Evolutionary conservation across 2,888 invertebrate species (phyloP).

Genomic region (Mechanitis mazaeus): DNA sequence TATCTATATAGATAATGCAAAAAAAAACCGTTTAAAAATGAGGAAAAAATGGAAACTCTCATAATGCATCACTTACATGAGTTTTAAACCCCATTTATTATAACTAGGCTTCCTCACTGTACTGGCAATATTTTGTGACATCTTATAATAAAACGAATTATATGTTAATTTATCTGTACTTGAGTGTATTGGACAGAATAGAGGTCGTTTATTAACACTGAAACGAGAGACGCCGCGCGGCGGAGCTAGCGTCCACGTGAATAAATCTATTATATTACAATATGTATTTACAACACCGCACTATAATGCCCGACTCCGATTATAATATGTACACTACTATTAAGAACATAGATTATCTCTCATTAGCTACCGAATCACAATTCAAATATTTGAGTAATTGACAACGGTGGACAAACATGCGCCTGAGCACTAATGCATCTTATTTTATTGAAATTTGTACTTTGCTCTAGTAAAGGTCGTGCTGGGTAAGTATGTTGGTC

Average conservation of each 20-base stretch:
- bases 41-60: slow-evolving; percentile 32
- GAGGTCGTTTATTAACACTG: slow-evolving; percentile 56
- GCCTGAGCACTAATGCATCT: slow-evolving; percentile 70
- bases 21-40: slow-evolving; percentile 56
- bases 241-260: slow-evolving; percentile 40
- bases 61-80: slow-evolving; percentile 53
- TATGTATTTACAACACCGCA: slow-evolving; percentile 68
- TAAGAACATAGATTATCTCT: slow-evolving; percentile 70
- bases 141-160: slow-evolving; percentile 58
- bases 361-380: slow-evolving; percentile 77
- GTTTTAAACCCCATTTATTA: slow-evolving; percentile 60
- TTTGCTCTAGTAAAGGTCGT: slow-evolving; percentile 67
- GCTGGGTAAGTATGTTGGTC: slow-evolving; percentile 69
- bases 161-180: slow-evolving; percentile 56
- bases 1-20: slow-evolving; percentile 42
- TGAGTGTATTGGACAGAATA: slow-evolving; percentile 71
- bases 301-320: slow-evolving; percentile 65
- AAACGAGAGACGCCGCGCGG: slow-evolving; percentile 29
- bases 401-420: slow-evolving; percentile 76
- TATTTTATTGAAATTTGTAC: slow-evolving; percentile 72
- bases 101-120: slow-evolving; percentile 43
- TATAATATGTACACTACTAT: slow-evolving; percentile 74
- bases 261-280: slow-evolving; percentile 73
- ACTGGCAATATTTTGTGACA: slow-evolving; percentile 72
- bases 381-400: slow-evolving; percentile 76